Conservation (phyloP, 2,888 invertebrate species). For the Rhorus exstirpatorius region DNA sequence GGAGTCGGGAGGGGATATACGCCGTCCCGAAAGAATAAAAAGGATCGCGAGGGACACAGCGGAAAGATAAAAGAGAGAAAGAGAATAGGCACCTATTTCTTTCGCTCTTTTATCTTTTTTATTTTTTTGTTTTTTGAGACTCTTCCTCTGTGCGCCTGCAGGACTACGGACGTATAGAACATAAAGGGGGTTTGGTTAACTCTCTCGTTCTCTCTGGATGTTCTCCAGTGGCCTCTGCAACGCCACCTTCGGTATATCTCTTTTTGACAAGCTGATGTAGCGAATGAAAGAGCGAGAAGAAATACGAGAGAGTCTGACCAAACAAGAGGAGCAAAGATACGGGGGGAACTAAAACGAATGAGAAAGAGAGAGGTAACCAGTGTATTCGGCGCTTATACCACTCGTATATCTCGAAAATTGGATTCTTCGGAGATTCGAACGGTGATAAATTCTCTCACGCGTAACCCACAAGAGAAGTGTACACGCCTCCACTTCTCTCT, state of each 20-base stretch:
- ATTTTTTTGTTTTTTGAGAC: not conserved
- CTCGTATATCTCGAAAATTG: conserved; percentile 84
- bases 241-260: conserved; percentile 78
- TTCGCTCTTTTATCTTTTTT: conserved; percentile 11
- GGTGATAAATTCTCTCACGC: conserved; percentile 81
- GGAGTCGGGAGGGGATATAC: conserved; percentile 10
- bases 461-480: conserved; percentile 63
- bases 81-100: conserved; percentile 20
- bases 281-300: conserved; percentile 56
- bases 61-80: conserved; percentile 58
- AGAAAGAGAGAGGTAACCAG: conserved; percentile 47
- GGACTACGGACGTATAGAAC: conserved; percentile 6
- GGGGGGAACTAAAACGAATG: conserved; percentile 51
- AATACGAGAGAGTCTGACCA: conserved; percentile 35
- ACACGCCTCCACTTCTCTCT: conserved; percentile 16
- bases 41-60: conserved; percentile 57
- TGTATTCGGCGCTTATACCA: conserved; percentile 73
- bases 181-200: conserved; percentile 1
- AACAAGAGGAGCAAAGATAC: conserved; percentile 52
- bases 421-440: conserved; percentile 82
- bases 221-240: conserved; percentile 63
- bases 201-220: conserved; percentile 38
- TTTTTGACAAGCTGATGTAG: conserved; percentile 78
- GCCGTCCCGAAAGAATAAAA: conserved; percentile 59
- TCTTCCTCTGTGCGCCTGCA: conserved; percentile 13